A percentile compares a stretch with the other conserved stretches of the same genome.
These are phyloP conservation scores for Cyprinodon diabolis DNA, from an alignment of 2,797 vertebrate species.

Conservation along the genomic window DNA sequence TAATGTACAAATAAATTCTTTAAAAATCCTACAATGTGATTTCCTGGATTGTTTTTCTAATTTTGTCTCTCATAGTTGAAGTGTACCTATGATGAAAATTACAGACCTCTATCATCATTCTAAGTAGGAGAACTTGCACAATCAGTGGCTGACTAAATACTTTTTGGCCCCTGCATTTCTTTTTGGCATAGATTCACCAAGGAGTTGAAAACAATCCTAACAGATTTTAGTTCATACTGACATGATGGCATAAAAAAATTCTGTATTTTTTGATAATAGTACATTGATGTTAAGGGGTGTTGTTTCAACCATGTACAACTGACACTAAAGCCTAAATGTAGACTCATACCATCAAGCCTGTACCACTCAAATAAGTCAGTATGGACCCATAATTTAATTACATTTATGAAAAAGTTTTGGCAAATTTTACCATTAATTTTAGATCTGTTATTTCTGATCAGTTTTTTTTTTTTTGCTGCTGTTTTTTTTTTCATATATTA, in stretches of 20 bases:
- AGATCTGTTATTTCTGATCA: not conserved
- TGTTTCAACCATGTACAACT: not conserved
- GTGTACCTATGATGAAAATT: no score
- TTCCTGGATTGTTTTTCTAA: no score
- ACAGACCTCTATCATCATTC: no score
- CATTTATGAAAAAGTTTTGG: not conserved
- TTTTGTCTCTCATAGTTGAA: no score
- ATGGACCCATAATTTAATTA: not conserved
- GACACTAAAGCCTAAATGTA: not conserved
- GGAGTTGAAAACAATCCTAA: no score
- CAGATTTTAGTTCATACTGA: not conserved
- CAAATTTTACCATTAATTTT: not conserved
- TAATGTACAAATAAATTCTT: no score
- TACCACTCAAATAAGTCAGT: not conserved
- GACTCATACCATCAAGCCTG: not conserved
- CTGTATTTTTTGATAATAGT: not conserved
- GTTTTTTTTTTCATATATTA: not conserved
- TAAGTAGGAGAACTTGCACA: no score
- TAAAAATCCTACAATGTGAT: no score
- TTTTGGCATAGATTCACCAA: no score
- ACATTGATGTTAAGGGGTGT: not conserved
- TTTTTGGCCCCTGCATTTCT: no score
- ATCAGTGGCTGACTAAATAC: no score
- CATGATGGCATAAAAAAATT: not conserved
- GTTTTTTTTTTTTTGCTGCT: not conserved